Percentiles rank a stretch among this genome's conserved stretches.
These are phyloP conservation scores for Nestor notabilis DNA, from an alignment of 2,113 vertebrate species.

Conservation along the genomic window DNA sequence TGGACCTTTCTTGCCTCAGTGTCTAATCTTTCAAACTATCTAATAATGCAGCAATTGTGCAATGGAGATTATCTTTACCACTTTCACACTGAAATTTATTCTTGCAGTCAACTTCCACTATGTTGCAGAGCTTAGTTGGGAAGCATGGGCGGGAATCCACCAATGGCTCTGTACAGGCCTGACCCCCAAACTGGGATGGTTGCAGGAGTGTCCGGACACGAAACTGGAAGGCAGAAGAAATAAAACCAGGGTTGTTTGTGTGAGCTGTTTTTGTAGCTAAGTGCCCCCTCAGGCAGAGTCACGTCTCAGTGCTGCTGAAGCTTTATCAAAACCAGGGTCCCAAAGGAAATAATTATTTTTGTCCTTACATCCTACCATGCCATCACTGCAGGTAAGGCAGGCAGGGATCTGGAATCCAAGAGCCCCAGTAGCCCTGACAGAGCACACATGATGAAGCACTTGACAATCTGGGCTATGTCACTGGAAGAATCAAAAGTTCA, in stretches of 20 bases:
- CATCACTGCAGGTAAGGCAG: background rate
- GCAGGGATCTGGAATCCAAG: background rate
- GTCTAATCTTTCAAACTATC: background rate
- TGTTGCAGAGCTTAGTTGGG: conserved; percentile 82
- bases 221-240: conserved; percentile 74
- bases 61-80: conserved; percentile 68
- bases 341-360: background rate
- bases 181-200: conserved; percentile 89
- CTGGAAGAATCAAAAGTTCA: background rate
- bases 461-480: background rate
- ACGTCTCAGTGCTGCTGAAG: background rate
- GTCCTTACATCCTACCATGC: fast-evolving
- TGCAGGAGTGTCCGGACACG: conserved; percentile 75
- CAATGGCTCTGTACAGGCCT: conserved; percentile 77
- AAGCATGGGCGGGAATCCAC: conserved; percentile 80
- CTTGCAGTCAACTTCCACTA: conserved; percentile 80
- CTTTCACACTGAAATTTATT: conserved; percentile 86
- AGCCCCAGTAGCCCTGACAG: background rate
- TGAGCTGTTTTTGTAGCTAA: background rate
- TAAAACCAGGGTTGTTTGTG: background rate
- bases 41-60: background rate
- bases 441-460: background rate
- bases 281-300: background rate
- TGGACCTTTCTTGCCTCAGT: background rate
- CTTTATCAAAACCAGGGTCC: background rate